Conservation (phyloP, 2,888 invertebrate species). For the Xanthorhoe spadicearia region DNA sequence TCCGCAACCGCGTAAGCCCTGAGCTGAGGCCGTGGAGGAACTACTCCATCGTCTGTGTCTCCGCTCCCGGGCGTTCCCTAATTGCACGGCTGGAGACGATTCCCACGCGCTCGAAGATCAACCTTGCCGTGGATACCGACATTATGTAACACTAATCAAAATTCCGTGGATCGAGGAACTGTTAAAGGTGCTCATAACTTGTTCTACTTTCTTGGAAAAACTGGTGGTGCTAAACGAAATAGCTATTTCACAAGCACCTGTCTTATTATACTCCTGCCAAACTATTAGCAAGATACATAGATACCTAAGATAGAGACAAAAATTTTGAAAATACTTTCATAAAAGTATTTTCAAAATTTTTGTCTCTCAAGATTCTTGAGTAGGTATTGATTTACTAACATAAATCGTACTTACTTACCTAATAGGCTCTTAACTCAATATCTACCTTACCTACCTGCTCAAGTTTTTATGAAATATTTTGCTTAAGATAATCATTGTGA, state of each 20-base stretch:
- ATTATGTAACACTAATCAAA: constrained; percentile 72
- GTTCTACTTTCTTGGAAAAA: constrained; percentile 20
- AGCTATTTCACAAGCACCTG: constrained; percentile 5
- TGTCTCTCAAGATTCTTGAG: too few relatives aligned
- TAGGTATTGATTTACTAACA: too few relatives aligned
- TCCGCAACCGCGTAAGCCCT: constrained; percentile 15
- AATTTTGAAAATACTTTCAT: too few relatives aligned
- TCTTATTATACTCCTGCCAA: neutral
- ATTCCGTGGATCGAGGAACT: constrained; percentile 59
- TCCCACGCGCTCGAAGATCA: constrained; percentile 73
- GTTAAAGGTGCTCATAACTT: constrained; percentile 30
- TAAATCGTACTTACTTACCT: too few relatives aligned
- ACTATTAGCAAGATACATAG: neutral
- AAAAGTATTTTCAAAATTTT: neutral
- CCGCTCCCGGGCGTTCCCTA: constrained; percentile 71
- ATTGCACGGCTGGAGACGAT: constrained; percentile 73
- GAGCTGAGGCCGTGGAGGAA: constrained; percentile 14
- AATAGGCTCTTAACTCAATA: too few relatives aligned
- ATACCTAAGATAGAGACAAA: neutral
- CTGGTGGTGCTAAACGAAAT: constrained; percentile 11
- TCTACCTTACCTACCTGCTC: too few relatives aligned
- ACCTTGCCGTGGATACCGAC: constrained; percentile 53
- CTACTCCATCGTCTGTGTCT: constrained; percentile 26
- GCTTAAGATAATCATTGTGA: neutral
- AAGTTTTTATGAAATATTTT: neutral